Percentiles rank a stretch among this genome's conserved stretches.
These are phyloP conservation scores for Drosophila kikkawai DNA, from an alignment of 1,140 invertebrate genomes.

Conservation along the genomic window DNA sequence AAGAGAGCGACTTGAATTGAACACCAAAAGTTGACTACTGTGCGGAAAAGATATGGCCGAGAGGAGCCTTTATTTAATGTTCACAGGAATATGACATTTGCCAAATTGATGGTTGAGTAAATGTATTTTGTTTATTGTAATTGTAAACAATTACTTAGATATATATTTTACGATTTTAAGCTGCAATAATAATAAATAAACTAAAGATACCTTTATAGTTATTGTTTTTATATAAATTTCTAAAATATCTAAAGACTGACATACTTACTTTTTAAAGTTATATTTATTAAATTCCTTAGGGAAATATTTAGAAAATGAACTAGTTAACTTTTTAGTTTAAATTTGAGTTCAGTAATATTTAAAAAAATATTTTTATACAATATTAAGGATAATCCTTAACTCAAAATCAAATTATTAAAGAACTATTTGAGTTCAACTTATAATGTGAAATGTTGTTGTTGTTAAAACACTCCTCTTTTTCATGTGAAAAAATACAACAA, in stretches of 20 bases:
- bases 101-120: neutral
- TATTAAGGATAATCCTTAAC: too few relatives aligned
- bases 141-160: neutral
- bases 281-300: neutral
- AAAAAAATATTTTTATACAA: neutral
- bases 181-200: neutral
- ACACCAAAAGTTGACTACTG: conserved; percentile 38
- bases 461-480: conserved; percentile 4
- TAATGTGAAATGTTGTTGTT: too few relatives aligned
- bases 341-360: neutral
- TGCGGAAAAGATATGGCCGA: conserved; percentile 13
- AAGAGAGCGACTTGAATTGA: conserved; percentile 26
- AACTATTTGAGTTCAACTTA: neutral
- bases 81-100: conserved; percentile 3
- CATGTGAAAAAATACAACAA: neutral
- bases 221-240: neutral
- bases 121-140: neutral
- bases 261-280: too few relatives aligned
- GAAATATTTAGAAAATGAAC: neutral
- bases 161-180: neutral
- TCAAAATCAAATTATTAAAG: too few relatives aligned
- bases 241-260: too few relatives aligned
- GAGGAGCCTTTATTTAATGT: conserved; percentile 2
- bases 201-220: accelerated
- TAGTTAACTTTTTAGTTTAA: neutral